Conservation (phyloP, 2,113 vertebrate genomes). For the Glaucidium brasilianum region DNA sequence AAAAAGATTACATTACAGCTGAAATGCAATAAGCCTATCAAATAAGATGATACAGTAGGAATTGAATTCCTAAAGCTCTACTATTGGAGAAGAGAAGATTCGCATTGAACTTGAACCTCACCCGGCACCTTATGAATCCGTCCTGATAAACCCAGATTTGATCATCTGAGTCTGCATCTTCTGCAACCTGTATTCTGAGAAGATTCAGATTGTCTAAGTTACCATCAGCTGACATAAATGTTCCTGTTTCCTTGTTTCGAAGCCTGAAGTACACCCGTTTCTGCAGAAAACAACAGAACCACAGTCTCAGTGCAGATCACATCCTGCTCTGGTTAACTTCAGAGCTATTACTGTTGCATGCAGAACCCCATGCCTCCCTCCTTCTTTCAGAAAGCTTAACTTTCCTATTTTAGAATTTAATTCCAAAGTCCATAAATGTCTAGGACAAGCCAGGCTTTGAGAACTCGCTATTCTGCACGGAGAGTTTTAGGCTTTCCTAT, state of each 20-base stretch:
- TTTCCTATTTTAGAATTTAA: not conserved
- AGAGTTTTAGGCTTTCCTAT: not conserved
- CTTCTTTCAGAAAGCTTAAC: not conserved
- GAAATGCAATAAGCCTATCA: not conserved
- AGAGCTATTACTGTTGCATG: not conserved
- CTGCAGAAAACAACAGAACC: conserved; percentile 64
- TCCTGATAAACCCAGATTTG: conserved; percentile 92
- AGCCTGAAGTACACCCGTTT: conserved; percentile 85
- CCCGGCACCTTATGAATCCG: conserved; percentile 87
- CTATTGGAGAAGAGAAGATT: not conserved
- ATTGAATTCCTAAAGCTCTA: not conserved
- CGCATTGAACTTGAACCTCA: conserved; percentile 51
- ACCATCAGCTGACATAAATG: conserved; percentile 85
- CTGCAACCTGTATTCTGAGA: conserved; percentile 85
- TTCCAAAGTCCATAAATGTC: not conserved
- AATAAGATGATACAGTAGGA: not conserved
- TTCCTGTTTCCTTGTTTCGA: conserved; percentile 83
- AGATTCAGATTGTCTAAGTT: conserved; percentile 89
- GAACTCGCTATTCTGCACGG: not conserved
- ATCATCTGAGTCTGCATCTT: conserved; percentile 82
- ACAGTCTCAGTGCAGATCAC: not conserved
- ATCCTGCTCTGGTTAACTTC: not conserved
- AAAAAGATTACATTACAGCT: not conserved
- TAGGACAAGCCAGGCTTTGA: not conserved
- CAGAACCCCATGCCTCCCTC: not conserved